Conservation (phyloP, 2,113 vertebrate genomes). For the Probosciger aterrimus region DNA sequence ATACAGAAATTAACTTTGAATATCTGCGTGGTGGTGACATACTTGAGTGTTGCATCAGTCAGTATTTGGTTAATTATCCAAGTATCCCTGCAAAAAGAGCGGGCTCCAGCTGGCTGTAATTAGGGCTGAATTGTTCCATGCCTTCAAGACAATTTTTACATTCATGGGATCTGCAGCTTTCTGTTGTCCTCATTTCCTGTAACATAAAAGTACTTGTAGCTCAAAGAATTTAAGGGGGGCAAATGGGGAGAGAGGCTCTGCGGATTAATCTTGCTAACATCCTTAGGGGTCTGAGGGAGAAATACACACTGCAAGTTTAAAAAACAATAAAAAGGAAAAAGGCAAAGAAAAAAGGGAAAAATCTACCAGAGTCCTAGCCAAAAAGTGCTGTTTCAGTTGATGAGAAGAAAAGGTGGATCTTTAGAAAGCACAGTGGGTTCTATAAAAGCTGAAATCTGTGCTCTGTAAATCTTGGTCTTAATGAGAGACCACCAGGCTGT, state of each 20-base stretch:
- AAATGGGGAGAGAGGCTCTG: neutral
- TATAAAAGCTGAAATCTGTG: constrained; percentile 1
- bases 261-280: neutral
- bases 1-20: constrained; percentile 7
- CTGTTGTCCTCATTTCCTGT: constrained; percentile 56
- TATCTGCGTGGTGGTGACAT: constrained; percentile 9
- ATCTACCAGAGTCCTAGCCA: neutral
- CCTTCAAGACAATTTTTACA: constrained; percentile 49
- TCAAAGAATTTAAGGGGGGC: constrained; percentile 9
- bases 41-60: neutral
- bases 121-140: constrained; percentile 61
- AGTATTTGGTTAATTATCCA: constrained; percentile 50
- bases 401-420: neutral
- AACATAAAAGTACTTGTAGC: constrained; percentile 44
- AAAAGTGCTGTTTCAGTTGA: neutral
- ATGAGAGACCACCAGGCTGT: neutral
- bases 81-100: constrained; percentile 33
- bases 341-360: neutral
- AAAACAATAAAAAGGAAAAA: neutral
- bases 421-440: neutral
- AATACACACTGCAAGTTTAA: neutral
- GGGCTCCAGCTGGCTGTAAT: constrained; percentile 58
- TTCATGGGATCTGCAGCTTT: constrained; percentile 52
- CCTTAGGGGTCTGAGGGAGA: neutral
- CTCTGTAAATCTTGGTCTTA: constrained; percentile 3